Percentiles rank a stretch among this genome's conserved stretches.
Evolutionary conservation across 1,140 invertebrate genomes (phyloP).

Genomic region (Anthonomus grandis): DNA sequence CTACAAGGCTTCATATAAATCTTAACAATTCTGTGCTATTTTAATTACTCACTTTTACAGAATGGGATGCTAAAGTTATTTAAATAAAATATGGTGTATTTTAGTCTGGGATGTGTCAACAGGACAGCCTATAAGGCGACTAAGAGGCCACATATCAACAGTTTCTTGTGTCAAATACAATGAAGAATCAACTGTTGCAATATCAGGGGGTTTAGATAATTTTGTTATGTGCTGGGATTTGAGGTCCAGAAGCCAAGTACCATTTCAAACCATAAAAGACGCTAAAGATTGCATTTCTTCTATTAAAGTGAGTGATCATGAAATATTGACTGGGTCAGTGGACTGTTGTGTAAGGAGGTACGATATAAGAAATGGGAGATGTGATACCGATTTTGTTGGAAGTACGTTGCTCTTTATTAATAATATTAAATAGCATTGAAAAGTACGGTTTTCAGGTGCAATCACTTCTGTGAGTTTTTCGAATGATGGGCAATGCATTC

Average conservation of each 20-base stretch:
- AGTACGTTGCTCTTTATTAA: constrained; percentile 51
- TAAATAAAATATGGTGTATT: neutral
- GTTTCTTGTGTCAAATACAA: constrained; percentile 88
- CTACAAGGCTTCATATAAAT: no score
- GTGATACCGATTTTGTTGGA: constrained; percentile 83
- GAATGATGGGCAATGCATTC: constrained; percentile 80
- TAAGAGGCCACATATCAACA: constrained; percentile 81
- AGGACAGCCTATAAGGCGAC: constrained; percentile 74
- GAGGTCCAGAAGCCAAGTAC: constrained; percentile 65
- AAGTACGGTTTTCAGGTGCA: constrained; percentile 57
- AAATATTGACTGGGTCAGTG: constrained; percentile 88
- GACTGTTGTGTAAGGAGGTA: constrained; percentile 86
- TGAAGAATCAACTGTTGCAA: constrained; percentile 85
- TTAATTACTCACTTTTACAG: no score
- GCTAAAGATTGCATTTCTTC: constrained; percentile 91
- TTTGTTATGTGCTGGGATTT: constrained; percentile 89
- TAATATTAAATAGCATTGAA: constrained; percentile 1
- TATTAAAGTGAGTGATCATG: constrained; percentile 80
- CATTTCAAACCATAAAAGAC: constrained; percentile 81
- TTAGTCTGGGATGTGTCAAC: constrained; percentile 84
- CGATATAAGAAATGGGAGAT: constrained; percentile 82
- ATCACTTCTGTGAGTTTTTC: constrained; percentile 75
- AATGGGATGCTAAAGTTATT: no score
- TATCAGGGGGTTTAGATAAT: constrained; percentile 92
- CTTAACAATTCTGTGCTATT: no score